These are phyloP conservation scores for Eristalis pertinax DNA, from an alignment of 2,888 invertebrate species.

Conservation along the genomic window DNA sequence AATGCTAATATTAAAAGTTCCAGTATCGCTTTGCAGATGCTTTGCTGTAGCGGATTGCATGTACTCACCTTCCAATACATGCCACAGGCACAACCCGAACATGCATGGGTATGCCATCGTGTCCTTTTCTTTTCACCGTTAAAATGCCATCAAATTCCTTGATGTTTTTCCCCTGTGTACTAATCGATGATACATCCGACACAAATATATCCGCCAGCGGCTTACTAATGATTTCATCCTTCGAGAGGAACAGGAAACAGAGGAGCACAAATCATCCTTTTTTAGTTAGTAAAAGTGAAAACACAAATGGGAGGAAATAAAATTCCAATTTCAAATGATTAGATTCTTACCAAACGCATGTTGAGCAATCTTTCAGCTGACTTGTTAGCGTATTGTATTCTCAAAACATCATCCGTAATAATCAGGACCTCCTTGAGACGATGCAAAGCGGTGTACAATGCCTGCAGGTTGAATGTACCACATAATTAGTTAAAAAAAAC, in stretches of 20 bases:
- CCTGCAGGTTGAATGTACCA: conserved; percentile 80
- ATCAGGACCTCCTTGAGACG: conserved; percentile 93
- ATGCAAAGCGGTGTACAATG: conserved; percentile 93
- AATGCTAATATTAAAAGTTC: conserved; percentile 62
- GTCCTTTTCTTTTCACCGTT: conserved; percentile 88
- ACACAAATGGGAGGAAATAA: conserved; percentile 57
- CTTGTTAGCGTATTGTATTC: conserved; percentile 93
- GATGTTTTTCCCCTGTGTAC: conserved; percentile 85
- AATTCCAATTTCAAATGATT: conserved; percentile 44
- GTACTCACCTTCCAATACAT: conserved; percentile 83
- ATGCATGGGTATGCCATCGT: conserved; percentile 89
- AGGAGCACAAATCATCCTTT: conserved; percentile 57
- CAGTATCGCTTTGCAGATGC: conserved; percentile 36
- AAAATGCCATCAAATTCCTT: conserved; percentile 90
- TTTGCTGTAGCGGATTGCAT: conserved; percentile 30
- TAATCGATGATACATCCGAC: conserved; percentile 83
- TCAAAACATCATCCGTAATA: conserved; percentile 92
- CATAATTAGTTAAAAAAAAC: conserved; percentile 51
- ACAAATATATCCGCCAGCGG: conserved; percentile 80
- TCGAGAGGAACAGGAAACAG: conserved; percentile 26
- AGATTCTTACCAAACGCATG: conserved; percentile 83
- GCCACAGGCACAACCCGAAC: conserved; percentile 91
- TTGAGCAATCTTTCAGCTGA: conserved; percentile 92
- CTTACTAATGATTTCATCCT: conserved; percentile 81
- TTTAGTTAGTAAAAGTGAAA: conserved; percentile 64